Percentiles rank a stretch among this genome's conserved stretches.
Evolutionary conservation across 2,797 vertebrate species (phyloP).

Genomic region (Hypotaenidia okinawae): DNA sequence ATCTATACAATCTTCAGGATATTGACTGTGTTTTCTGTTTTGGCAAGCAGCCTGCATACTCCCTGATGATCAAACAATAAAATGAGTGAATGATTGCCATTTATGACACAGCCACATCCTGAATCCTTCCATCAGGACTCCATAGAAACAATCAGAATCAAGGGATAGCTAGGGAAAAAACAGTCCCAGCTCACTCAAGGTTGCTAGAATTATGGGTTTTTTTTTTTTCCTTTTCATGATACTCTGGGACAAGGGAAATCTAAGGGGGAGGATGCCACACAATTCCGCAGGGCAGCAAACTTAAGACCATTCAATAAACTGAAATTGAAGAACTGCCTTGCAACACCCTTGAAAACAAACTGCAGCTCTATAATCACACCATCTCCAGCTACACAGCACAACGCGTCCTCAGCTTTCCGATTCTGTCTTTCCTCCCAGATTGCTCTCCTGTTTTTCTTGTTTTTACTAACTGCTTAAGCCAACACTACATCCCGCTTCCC

Average conservation of each 20-base stretch:
- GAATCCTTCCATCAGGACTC: not conserved
- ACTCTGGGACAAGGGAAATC: not conserved
- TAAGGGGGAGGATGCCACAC: not conserved
- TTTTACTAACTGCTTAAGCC: not conserved
- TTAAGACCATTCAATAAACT: not conserved
- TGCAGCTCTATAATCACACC: not conserved
- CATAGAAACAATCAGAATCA: not conserved
- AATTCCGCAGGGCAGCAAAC: not conserved
- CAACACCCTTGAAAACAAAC: not conserved
- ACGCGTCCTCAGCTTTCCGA: not conserved
- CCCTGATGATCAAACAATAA: not conserved
- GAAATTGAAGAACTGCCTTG: not conserved
- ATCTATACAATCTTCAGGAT: fast-evolving
- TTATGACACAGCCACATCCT: not conserved
- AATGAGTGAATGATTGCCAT: fast-evolving
- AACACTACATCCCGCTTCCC: not conserved
- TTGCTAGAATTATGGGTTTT: not conserved
- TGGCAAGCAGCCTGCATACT: fast-evolving
- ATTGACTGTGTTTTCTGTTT: fast-evolving
- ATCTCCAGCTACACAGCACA: not conserved
- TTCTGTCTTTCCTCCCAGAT: not conserved
- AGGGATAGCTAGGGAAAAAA: not conserved
- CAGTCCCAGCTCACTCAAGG: too few relatives aligned
- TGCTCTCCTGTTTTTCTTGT: not conserved
- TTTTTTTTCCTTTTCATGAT: fast-evolving